Conservation (phyloP, 2,113 vertebrate genomes). For the Cyprinodon variegatus region DNA sequence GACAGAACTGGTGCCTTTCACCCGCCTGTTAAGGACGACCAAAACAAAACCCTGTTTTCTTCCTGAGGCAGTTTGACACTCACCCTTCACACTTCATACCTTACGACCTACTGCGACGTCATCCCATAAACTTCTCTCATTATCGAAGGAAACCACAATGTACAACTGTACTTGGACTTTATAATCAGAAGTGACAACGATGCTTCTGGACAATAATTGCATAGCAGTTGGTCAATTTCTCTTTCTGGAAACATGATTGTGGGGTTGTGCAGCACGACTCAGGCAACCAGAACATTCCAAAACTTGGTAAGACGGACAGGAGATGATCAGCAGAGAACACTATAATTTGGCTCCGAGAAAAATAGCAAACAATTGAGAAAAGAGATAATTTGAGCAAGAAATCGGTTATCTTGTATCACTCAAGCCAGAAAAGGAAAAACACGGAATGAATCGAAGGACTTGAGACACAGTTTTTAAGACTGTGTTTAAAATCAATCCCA, state of each 20-base stretch:
- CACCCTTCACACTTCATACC: conserved; percentile 42
- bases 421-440: conserved; percentile 14
- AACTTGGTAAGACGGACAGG: conserved; percentile 20
- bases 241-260: conserved; percentile 48
- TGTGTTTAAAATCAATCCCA: too few relatives aligned
- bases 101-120: conserved; percentile 26
- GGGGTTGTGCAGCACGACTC: conserved; percentile 26
- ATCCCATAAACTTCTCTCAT: conserved; percentile 16
- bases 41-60: neutral
- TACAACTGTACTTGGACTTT: neutral
- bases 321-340: conserved; percentile 31
- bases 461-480: conserved; percentile 1
- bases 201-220: neutral
- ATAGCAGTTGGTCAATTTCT: conserved; percentile 5
- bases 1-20: conserved; percentile 29
- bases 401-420: conserved; percentile 14
- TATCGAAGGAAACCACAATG: conserved; percentile 42
- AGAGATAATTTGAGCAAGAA: conserved; percentile 31
- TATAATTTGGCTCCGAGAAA: conserved; percentile 44
- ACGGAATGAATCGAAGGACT: conserved; percentile 6
- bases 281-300: conserved; percentile 41
- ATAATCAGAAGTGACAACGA: neutral
- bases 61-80: conserved; percentile 6
- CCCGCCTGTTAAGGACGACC: conserved; percentile 7
- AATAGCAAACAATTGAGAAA: conserved; percentile 14